These are phyloP conservation scores for Drosophila sp. DNA, from an alignment of 1,140 invertebrate species.

Conservation along the genomic window DNA sequence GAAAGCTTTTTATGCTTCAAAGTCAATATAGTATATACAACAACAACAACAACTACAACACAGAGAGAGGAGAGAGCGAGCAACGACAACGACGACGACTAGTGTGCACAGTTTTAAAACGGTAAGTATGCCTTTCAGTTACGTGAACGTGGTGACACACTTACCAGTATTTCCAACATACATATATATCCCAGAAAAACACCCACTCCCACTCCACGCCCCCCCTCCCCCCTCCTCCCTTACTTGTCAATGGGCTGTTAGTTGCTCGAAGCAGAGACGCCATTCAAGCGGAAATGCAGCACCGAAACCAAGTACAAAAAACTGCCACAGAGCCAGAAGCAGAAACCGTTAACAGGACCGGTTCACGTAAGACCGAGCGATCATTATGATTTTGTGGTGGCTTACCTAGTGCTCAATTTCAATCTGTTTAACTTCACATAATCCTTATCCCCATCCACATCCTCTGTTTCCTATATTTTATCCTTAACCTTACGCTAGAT, in stretches of 20 bases:
- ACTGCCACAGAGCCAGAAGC: slow-evolving; percentile 38
- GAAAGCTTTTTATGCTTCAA: slow-evolving; percentile 79
- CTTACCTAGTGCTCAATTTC: no score
- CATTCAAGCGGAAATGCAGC: slow-evolving; percentile 79
- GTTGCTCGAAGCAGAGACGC: slow-evolving; percentile 71
- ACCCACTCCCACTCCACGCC: background rate
- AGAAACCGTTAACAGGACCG: slow-evolving; percentile 26
- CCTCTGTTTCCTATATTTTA: no score
- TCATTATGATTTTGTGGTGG: no score
- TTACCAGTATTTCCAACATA: slow-evolving; percentile 20
- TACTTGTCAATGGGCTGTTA: slow-evolving; percentile 61
- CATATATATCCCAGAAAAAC: background rate
- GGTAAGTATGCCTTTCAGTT: slow-evolving; percentile 71
- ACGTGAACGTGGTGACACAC: slow-evolving; percentile 64
- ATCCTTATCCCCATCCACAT: no score
- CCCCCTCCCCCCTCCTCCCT: slow-evolving; percentile 14
- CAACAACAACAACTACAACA: background rate
- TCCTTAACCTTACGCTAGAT: no score
- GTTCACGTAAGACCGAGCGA: background rate
- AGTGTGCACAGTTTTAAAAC: slow-evolving; percentile 74
- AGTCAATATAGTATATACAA: slow-evolving; percentile 64
- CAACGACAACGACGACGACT: slow-evolving; percentile 43
- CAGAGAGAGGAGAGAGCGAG: slow-evolving; percentile 15
- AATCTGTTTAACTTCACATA: no score
- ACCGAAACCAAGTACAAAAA: slow-evolving; percentile 50